Percentiles rank a stretch among this genome's conserved stretches.
Evolutionary conservation across 2,797 vertebrate species (phyloP).

Genomic region (Rhynchotus rufescens): DNA sequence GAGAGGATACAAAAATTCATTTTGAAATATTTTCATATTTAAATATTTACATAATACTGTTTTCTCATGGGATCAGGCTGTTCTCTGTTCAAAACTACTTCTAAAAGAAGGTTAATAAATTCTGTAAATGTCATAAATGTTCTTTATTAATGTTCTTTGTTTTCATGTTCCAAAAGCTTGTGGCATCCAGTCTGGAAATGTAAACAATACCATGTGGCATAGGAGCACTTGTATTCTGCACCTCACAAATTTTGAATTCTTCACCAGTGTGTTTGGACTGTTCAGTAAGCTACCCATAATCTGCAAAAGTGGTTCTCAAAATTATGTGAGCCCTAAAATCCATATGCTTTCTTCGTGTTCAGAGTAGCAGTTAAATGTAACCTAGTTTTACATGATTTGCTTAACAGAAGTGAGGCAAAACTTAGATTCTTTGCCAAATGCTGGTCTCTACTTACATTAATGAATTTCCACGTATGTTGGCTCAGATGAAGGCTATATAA

Average conservation of each 20-base stretch:
- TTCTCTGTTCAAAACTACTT: neutral
- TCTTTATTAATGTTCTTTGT: neutral
- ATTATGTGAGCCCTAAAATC: neutral
- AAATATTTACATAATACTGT: neutral
- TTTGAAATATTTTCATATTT: neutral
- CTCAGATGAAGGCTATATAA: neutral
- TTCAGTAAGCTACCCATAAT: neutral
- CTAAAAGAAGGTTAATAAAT: slow-evolving; percentile 30
- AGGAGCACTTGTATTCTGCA: neutral
- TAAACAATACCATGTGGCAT: neutral
- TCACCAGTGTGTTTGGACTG: neutral
- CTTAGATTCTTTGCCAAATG: neutral
- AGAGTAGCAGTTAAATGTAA: fast-evolving
- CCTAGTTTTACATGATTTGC: neutral
- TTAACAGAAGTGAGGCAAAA: neutral
- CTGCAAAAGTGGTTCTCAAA: neutral
- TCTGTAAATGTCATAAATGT: neutral
- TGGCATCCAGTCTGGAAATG: neutral
- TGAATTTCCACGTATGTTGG: neutral
- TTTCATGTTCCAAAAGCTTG: slow-evolving; percentile 25
- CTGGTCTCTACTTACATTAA: neutral
- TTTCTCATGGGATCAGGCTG: neutral
- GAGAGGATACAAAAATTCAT: neutral
- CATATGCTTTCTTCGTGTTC: neutral
- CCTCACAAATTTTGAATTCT: neutral